Conservation (phyloP, 2,888 invertebrate genomes). For the Falcaria lacertinaria region DNA sequence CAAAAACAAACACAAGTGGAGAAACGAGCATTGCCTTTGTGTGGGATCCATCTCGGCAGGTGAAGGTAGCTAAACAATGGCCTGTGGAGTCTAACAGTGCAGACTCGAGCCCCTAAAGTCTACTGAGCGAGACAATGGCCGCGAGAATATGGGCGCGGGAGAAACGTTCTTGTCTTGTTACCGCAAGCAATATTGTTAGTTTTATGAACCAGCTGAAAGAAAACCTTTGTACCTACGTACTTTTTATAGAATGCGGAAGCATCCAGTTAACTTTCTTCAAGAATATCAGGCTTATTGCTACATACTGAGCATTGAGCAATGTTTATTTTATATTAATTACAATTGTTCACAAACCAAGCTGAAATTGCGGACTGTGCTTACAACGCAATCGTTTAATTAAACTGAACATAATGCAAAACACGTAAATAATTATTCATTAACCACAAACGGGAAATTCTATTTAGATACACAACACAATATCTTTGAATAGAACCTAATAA, state of each 20-base stretch:
- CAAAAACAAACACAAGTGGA: conserved; percentile 72
- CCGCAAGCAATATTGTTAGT: conserved; percentile 75
- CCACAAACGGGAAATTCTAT: too few relatives aligned
- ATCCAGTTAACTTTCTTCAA: conserved; percentile 2
- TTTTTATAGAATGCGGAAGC: conserved; percentile 32
- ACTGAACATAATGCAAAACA: too few relatives aligned
- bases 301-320: background rate
- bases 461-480: too few relatives aligned
- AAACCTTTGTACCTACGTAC: conserved; percentile 58
- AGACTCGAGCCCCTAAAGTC: conserved; percentile 67
- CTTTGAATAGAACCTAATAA: too few relatives aligned
- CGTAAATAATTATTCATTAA: too few relatives aligned
- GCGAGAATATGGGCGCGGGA: conserved; percentile 67
- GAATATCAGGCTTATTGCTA: background rate
- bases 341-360: background rate
- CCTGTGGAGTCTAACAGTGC: conserved; percentile 57
- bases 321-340: background rate
- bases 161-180: conserved; percentile 73
- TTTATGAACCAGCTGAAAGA: conserved; percentile 67
- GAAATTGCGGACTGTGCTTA: too few relatives aligned
- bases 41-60: conserved; percentile 67
- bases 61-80: conserved; percentile 77
- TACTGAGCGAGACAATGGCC: conserved; percentile 69
- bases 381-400: background rate
- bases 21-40: conserved; percentile 71